Conservation (phyloP, 1,140 invertebrate genomes). For the Cotesia glomerata region DNA sequence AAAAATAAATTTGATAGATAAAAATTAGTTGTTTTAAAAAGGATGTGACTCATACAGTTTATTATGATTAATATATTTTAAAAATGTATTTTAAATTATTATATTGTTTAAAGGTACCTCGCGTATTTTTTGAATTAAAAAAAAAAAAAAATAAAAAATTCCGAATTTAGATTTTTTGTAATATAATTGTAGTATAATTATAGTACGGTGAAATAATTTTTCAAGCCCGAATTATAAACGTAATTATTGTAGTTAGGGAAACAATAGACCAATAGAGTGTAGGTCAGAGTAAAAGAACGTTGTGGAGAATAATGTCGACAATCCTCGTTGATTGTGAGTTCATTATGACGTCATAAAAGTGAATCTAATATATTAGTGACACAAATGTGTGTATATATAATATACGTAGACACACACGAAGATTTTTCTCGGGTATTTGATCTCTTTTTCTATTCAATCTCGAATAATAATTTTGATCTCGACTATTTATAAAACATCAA, state of each 20-base stretch:
- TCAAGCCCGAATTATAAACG: background rate
- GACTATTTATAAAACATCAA: too few species aligned
- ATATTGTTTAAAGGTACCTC: too few species aligned
- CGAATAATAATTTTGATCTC: too few species aligned
- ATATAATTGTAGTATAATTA: too few species aligned
- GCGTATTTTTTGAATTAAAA: too few species aligned
- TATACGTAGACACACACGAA: background rate
- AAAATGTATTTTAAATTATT: too few species aligned
- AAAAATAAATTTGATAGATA: slow-evolving; percentile 11
- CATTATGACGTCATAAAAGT: slow-evolving; percentile 63
- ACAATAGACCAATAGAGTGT: slow-evolving; percentile 28
- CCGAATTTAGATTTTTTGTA: too few species aligned
- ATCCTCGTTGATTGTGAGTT: slow-evolving; percentile 60
- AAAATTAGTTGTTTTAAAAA: background rate
- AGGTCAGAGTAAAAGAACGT: slow-evolving; percentile 52
- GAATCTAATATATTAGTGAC: slow-evolving; percentile 51
- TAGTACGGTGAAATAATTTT: background rate
- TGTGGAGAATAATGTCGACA: slow-evolving; percentile 60
- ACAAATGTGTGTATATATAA: slow-evolving; percentile 37
- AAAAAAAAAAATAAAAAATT: too few species aligned
- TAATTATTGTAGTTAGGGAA: background rate
- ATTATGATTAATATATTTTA: background rate
- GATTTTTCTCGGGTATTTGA: background rate
- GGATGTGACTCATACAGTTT: background rate
- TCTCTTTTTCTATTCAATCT: slow-evolving; percentile 9